Evolutionary conservation across 53 echinoderm and acorn worm species (phyloP).

Genomic region (Stichopus horrens): DNA sequence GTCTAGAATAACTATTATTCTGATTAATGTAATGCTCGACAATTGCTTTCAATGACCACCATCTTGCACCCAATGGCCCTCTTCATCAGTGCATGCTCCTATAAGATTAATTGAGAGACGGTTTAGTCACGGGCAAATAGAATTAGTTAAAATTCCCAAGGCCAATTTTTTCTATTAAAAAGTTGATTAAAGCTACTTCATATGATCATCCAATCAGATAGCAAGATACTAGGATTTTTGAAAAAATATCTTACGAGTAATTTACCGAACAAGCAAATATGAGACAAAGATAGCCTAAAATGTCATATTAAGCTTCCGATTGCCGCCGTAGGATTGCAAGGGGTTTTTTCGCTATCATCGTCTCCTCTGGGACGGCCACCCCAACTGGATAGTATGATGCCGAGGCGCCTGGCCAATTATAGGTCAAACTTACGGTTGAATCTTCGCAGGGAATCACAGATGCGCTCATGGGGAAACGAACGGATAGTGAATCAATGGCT

Average conservation of each 20-base stretch:
- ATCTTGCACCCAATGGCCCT: not conserved
- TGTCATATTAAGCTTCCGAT: constrained; percentile 41
- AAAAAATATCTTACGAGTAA: constrained; percentile 25
- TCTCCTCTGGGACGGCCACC: constrained; percentile 25
- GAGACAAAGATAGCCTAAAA: constrained; percentile 33
- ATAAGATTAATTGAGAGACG: constrained; percentile 42
- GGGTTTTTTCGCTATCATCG: constrained; percentile 24
- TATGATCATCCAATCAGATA: constrained; percentile 40
- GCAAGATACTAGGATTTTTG: constrained; percentile 19
- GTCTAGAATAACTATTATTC: not conserved
- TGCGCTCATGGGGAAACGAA: constrained; percentile 40
- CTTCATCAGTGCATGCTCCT: not conserved
- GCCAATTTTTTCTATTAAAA: constrained; percentile 47
- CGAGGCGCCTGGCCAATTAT: constrained; percentile 46
- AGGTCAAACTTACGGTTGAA: constrained; percentile 42
- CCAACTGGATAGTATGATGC: constrained; percentile 21
- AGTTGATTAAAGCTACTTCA: constrained; percentile 36
- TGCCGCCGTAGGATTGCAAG: constrained; percentile 31
- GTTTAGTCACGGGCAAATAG: constrained; percentile 44
- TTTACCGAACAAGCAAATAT: constrained; percentile 41
- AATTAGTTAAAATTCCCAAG: constrained; percentile 47
- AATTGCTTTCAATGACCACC: constrained; percentile 17
- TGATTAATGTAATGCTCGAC: not conserved
- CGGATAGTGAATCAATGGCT: constrained; percentile 26
- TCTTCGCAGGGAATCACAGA: constrained; percentile 28